These are phyloP conservation scores for Nasonia longicornis DNA, from an alignment of 1,140 invertebrate genomes.

Conservation along the genomic window DNA sequence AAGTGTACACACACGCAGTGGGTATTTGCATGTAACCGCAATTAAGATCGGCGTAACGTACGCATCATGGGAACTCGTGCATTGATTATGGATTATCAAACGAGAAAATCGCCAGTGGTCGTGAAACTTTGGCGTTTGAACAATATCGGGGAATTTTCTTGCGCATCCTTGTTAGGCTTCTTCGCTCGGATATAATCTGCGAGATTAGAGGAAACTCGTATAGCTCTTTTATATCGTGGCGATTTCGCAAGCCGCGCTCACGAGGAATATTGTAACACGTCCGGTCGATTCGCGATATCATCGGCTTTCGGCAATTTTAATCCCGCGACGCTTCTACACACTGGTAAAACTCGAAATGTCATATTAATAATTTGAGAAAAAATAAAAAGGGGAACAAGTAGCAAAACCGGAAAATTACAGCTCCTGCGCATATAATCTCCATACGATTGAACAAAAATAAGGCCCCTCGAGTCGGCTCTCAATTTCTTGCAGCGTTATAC, in stretches of 20 bases:
- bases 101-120: background rate
- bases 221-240: background rate
- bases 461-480: background rate
- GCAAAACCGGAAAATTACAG: background rate
- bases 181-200: background rate
- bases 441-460: background rate
- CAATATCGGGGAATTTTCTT: background rate
- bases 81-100: constrained; percentile 3
- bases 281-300: background rate
- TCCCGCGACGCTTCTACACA: too few species aligned
- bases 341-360: too few species aligned
- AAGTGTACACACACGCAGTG: constrained; percentile 38
- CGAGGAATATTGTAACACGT: background rate
- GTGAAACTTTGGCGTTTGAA: background rate
- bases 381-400: background rate
- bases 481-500: background rate
- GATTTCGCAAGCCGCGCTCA: background rate
- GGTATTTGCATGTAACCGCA: constrained; percentile 62
- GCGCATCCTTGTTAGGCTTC: background rate
- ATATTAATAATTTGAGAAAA: background rate
- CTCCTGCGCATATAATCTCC: background rate
- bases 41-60: constrained; percentile 60
- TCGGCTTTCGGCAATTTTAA: background rate
- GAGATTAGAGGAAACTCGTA: background rate
- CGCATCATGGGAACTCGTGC: background rate